Evolutionary conservation across 2,888 invertebrate species (phyloP), one percentile per base, ranked within the genome.

Genomic region (Coelopa pilipes): DNA sequence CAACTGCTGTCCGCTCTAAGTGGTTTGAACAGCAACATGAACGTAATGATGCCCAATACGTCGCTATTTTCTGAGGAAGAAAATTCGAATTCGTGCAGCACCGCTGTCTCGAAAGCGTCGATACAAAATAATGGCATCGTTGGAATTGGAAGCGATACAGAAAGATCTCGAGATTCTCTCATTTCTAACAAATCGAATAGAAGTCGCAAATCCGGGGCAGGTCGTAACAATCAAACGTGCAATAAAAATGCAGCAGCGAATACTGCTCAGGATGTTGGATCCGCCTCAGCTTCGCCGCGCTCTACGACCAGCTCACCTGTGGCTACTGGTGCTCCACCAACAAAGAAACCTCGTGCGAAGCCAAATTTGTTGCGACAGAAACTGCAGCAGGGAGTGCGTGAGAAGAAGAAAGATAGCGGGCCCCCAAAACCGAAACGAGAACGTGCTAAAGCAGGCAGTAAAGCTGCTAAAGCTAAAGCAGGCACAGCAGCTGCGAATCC

Each of bases 101-200:
- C 89, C 76, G 87, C 75, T 17, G 87, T 89, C 74, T 89, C 90
- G 45, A 89, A 89, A 76, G 68, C 89, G 62, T 89, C 89, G 0
- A 90, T 77, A 74, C 81, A 73, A 76, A 83, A 80, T 73, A 81
- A 72, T 78, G 80, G 71, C 75, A 77, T 70, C 63, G 77, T 81
- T 87, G 75, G 89, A 88, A 1, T 90, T 89, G 85, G 89, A 72
- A 91, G 91, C 19, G 91, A 91, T 74, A 85, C 83, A 47, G 87
- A 87, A 74, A 81, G 84, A 2, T 87, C 87, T 0, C 83, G 82
- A 3, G 86, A 86, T 80, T 90, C 90, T 0, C 89, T 90, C 77
- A 85, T 89, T 81, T 91, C 86, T 88, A 87, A 87, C 88, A 85
- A 85, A 19, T 79, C 83, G 7, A 79, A 79, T 76, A 80, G 81